Evolutionary conservation across 2,797 vertebrate genomes (phyloP), one percentile per base, ranked within the genome.

Genomic region (Microhierax caerulescens): DNA sequence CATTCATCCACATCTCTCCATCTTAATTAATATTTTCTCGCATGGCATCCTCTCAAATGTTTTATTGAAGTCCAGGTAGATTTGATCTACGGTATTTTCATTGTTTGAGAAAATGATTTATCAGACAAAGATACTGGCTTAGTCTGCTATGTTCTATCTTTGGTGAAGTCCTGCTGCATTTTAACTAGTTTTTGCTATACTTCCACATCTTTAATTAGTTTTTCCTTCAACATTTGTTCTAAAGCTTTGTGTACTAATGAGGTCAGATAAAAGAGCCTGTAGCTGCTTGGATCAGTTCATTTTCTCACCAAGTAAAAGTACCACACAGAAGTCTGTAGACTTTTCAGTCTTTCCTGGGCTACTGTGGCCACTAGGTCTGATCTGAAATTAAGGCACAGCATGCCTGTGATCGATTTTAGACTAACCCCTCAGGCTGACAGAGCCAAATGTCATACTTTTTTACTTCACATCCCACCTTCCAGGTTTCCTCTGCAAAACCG

Each of bases 11-110:
- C 88, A 94, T 94, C 91, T 94, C 76, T 95, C 80, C 57, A 94
- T 94, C 91, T 93, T 96, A 95, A 95, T 96, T 92, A 95, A 93
- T 88, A 84, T 88, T 90, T 94, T 86, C 86, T 93, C 13, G 0
- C 53, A 75, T 80, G 88, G 53, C 48, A 93, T 72, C 57, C 73
- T 90, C 83, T 95, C 80, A 90, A 78, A 78, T 64, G 53, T 78
- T 81, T 84, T 90, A 81, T 8, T 92, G 69, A 97, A 64, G 86
- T 81, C 86, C 80, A 77, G 56, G 74, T 18, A 93, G 79, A 94
- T 94, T 92, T 88, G n/a, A 94, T 96, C 92, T 92, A 48, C 56
- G 5, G 1, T 84, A 77, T 88, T 86, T 78, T 59, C 76, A 88
- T 81, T 93, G 65, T 86, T 47, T 72, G 84, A 90, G 50, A 92